Percentiles rank a stretch among this genome's conserved stretches.
These are phyloP conservation scores for Elgaria multicarinata DNA, from an alignment of 2,113 vertebrate species.

Conservation along the genomic window DNA sequence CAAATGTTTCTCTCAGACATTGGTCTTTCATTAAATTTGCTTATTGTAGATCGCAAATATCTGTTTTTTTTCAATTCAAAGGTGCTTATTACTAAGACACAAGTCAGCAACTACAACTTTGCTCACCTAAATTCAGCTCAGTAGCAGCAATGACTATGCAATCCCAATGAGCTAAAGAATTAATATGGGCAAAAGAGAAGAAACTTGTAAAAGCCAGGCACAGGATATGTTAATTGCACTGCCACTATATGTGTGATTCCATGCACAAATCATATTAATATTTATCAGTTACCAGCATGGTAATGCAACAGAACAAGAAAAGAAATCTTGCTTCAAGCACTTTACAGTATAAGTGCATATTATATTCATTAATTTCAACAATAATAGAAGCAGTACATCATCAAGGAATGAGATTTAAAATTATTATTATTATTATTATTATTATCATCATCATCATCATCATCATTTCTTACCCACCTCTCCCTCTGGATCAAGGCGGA, in stretches of 20 bases:
- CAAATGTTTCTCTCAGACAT: fast-evolving
- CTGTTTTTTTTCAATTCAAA: not conserved
- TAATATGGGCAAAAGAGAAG: not conserved
- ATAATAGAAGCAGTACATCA: not conserved
- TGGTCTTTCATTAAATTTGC: fast-evolving
- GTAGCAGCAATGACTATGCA: not conserved
- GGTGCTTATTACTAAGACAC: not conserved
- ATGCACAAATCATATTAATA: not conserved
- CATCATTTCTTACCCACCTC: too few species aligned
- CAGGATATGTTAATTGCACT: not conserved
- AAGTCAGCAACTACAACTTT: not conserved
- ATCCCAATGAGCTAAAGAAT: not conserved
- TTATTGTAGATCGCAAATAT: not conserved
- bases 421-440: too few species aligned
- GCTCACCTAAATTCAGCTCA: not conserved
- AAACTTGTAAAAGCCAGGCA: not conserved
- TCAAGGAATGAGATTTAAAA: not conserved
- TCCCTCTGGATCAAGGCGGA: too few species aligned
- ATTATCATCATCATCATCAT: too few species aligned
- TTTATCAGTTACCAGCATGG: not conserved
- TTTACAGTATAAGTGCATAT: not conserved
- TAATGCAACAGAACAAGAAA: not conserved
- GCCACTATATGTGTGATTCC: not conserved
- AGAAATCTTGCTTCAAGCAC: not conserved
- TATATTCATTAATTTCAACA: not conserved